Percentiles rank a stretch among this genome's conserved stretches.
Conservation (phyloP, 1,140 invertebrate genomes). For the Panagrolaimus sp. region DNA sequence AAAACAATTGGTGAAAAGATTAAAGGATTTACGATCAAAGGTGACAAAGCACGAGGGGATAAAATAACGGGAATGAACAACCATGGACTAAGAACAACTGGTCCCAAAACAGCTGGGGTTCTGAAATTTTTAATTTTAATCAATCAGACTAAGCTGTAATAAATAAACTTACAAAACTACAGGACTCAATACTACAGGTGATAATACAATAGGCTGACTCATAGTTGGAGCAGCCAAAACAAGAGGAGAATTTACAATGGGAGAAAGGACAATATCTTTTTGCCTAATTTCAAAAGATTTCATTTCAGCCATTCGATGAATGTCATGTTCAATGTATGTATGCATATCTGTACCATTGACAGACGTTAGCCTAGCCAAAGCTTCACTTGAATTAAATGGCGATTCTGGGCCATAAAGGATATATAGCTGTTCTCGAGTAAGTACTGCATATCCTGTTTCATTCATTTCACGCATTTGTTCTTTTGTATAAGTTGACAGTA, state of each 20-base stretch:
- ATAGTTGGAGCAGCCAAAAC: background rate
- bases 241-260: background rate
- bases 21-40: slow-evolving; percentile 27
- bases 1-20: slow-evolving; percentile 31
- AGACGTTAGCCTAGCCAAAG: slow-evolving; percentile 19
- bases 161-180: slow-evolving; percentile 35
- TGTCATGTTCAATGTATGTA: slow-evolving; percentile 28
- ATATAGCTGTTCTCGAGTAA: slow-evolving; percentile 27
- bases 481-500: slow-evolving; percentile 18
- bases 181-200: slow-evolving; percentile 35
- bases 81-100: slow-evolving; percentile 39
- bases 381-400: slow-evolving; percentile 37
- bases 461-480: slow-evolving; percentile 40
- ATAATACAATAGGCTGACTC: slow-evolving; percentile 11
- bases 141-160: too few species aligned
- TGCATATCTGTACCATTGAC: slow-evolving; percentile 24
- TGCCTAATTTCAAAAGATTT: slow-evolving; percentile 27
- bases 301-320: slow-evolving; percentile 31
- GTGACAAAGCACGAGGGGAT: slow-evolving; percentile 34
- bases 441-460: slow-evolving; percentile 30
- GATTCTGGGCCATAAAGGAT: slow-evolving; percentile 37
- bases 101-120: slow-evolving; percentile 33
- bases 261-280: slow-evolving; percentile 12
- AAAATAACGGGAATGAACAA: slow-evolving; percentile 47
- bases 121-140: too few species aligned